A percentile compares a stretch with the other conserved stretches of the same genome.
phyloP scores from a whole-genome alignment of 2,888 invertebrate species.

The Tridacna crocea region DNA sequence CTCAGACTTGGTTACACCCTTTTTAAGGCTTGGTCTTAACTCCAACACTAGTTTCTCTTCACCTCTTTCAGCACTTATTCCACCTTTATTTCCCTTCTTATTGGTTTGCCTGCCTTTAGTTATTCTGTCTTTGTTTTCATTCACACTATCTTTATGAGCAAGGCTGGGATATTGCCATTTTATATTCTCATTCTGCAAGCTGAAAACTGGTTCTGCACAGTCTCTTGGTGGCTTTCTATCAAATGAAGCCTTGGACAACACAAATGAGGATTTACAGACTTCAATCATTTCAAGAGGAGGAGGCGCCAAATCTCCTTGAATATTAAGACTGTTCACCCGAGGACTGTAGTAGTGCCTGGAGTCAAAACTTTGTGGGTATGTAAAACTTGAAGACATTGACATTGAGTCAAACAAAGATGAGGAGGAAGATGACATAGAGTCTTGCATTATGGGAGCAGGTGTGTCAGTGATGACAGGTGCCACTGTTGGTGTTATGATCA shows the following conservation, averaged over 20 bases:
- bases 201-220: background rate
- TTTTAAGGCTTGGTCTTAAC: conserved; percentile 61
- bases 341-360: conserved; percentile 59
- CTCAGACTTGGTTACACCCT: conserved; percentile 15
- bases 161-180: conserved; percentile 54
- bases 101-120: conserved; percentile 3
- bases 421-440: conserved; percentile 57
- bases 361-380: conserved; percentile 53
- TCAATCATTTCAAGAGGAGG: conserved; percentile 66
- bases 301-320: conserved; percentile 62
- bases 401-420: conserved; percentile 49
- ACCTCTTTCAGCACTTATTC: conserved; percentile 60
- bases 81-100: conserved; percentile 17
- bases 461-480: conserved; percentile 49
- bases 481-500: conserved; percentile 38
- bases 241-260: conserved; percentile 34
- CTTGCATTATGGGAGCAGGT: conserved; percentile 51
- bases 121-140: conserved; percentile 13
- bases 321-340: conserved; percentile 54
- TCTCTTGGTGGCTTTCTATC: conserved; percentile 16
- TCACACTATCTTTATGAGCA: conserved; percentile 25
- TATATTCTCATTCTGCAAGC: conserved; percentile 4
- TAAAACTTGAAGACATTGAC: conserved; percentile 51
- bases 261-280: conserved; percentile 58
- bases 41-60: conserved; percentile 63